Conservation (phyloP, 2,113 vertebrate genomes). For the Tretioscincus oriximinensis region DNA sequence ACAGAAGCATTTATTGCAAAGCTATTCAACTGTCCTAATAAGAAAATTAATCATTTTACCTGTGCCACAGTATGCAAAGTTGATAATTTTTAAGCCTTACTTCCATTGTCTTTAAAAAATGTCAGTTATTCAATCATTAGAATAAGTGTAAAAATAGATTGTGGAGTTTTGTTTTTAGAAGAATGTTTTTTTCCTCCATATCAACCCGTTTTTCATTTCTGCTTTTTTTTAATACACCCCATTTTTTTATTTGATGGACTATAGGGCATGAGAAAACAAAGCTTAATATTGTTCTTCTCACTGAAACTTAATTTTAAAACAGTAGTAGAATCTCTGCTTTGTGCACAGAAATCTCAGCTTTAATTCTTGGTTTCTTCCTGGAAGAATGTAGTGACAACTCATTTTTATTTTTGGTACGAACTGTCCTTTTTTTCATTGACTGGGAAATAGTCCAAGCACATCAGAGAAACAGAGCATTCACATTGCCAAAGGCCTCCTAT, state of each 20-base stretch:
- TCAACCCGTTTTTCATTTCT: background rate
- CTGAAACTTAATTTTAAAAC: background rate
- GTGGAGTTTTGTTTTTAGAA: background rate
- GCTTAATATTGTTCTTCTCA: background rate
- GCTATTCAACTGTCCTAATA: background rate
- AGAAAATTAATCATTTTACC: constrained; percentile 9
- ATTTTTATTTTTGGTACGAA: background rate
- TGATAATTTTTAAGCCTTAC: background rate
- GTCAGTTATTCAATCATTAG: background rate
- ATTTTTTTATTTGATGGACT: background rate
- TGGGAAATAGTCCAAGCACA: no score
- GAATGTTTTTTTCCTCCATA: background rate
- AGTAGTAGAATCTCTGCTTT: background rate
- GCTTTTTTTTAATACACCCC: background rate
- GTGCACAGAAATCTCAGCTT: background rate
- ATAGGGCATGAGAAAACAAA: background rate
- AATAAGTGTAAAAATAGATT: background rate
- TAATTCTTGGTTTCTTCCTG: no score
- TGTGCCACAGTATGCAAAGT: background rate
- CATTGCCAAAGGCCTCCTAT: no score
- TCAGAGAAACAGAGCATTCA: no score
- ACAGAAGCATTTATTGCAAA: constrained; percentile 3
- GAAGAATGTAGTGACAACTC: no score
- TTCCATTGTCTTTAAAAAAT: background rate
- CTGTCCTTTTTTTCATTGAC: no score